Conservation (phyloP, 2,797 vertebrate species). For the Anisognathus igniventris region DNA sequence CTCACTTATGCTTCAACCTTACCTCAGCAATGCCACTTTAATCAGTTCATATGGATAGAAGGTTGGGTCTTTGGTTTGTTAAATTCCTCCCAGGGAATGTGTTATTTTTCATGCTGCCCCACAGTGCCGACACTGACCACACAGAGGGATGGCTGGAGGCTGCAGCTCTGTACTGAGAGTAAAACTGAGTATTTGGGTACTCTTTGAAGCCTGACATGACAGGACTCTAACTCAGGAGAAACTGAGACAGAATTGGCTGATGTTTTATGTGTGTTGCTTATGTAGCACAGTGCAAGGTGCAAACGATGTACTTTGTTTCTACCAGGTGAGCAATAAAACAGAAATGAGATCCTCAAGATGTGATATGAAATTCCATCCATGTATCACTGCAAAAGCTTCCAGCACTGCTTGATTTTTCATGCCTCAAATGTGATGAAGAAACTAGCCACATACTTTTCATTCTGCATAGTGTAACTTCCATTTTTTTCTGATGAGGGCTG, state of each 20-base stretch:
- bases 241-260: neutral
- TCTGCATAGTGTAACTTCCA: rapidly evolving
- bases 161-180: neutral
- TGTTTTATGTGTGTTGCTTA: neutral
- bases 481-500: neutral
- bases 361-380: neutral
- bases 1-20: neutral
- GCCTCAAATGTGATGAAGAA: neutral
- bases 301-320: neutral
- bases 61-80: neutral
- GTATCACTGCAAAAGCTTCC: neutral
- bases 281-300: neutral
- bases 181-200: neutral
- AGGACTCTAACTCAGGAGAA: neutral
- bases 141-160: neutral
- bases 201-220: neutral
- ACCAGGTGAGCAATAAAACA: neutral
- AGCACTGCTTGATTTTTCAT: neutral
- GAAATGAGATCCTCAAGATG: neutral
- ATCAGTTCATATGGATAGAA: neutral
- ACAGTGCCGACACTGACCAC: rapidly evolving
- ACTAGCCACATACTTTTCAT: neutral
- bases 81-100: neutral
- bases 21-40: neutral
- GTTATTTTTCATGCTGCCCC: neutral